Conservation (phyloP, 2,113 vertebrate genomes). For the Cavia porcellus region DNA sequence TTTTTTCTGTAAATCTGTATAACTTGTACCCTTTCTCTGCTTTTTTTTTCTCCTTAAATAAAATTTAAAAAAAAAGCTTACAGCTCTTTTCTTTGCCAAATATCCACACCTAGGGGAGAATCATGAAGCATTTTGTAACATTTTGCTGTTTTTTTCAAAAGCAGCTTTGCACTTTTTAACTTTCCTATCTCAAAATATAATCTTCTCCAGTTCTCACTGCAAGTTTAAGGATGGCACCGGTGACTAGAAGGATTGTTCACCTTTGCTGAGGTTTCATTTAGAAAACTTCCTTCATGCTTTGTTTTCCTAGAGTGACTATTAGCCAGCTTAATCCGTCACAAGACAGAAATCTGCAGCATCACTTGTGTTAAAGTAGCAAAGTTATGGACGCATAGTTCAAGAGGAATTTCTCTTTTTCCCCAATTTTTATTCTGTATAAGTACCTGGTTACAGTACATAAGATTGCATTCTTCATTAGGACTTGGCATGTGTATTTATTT, state of each 20-base stretch:
- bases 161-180: neutral
- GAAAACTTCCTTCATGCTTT: neutral
- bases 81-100: neutral
- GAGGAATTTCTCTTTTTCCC: neutral
- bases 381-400: neutral
- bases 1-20: no score
- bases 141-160: neutral
- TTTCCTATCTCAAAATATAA: neutral
- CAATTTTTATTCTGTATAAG: neutral
- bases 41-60: no score
- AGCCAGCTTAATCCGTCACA: neutral
- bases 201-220: neutral
- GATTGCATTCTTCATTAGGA: neutral
- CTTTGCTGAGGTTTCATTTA: neutral
- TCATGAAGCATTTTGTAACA: accelerated
- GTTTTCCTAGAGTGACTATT: neutral
- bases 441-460: neutral
- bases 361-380: neutral
- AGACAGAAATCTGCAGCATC: neutral
- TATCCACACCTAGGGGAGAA: neutral
- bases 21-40: no score
- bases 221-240: neutral
- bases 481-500: neutral
- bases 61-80: no score
- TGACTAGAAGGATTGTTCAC: neutral